Conservation (phyloP, 2,797 vertebrate species). For the Yasuhikotakia modesta region DNA sequence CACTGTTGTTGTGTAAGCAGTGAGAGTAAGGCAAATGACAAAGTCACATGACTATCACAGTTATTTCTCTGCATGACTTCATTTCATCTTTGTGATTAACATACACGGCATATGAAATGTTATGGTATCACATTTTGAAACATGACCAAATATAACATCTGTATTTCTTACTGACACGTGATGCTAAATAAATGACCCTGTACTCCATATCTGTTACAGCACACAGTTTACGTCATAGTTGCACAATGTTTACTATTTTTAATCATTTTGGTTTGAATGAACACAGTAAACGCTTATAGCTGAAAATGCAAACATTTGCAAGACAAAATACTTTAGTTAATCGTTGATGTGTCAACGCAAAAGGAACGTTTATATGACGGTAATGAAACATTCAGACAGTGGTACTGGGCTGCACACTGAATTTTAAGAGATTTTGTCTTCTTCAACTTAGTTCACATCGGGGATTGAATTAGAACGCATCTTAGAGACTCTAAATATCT, state of each 20-base stretch:
- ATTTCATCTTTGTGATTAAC: neutral
- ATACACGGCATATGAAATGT: neutral
- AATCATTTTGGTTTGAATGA: constrained; percentile 19
- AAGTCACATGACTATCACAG: constrained; percentile 28
- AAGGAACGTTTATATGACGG: constrained; percentile 4
- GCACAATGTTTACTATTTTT: neutral
- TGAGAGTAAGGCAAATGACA: constrained; percentile 1
- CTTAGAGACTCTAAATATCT: neutral
- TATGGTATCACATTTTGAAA: neutral
- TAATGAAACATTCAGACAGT: neutral
- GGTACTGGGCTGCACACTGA: neutral
- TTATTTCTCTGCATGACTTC: constrained; percentile 1
- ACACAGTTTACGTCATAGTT: too few relatives aligned
- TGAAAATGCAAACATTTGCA: neutral
- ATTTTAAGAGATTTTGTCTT: too few relatives aligned
- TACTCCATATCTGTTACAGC: too few relatives aligned
- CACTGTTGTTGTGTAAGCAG: neutral
- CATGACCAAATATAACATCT: neutral
- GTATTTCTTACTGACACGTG: neutral
- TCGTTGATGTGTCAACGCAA: neutral
- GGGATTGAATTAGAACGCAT: neutral
- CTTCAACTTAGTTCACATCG: too few relatives aligned
- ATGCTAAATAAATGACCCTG: neutral
- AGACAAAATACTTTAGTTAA: constrained; percentile 1
- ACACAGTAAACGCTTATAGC: constrained; percentile 10